Evolutionary conservation across 2,113 vertebrate species (phyloP).

Genomic region (Oryctolagus cuniculus): mOryCun1.1 NC_091433.1:28382001-28382500

Average conservation of each 20-base stretch:
- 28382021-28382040: neutral
- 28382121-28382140: neutral
- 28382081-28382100: neutral
- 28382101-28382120: neutral
- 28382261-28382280: constrained; percentile 42
- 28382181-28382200: neutral
- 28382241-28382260: neutral
- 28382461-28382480: constrained; percentile 24
- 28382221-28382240: constrained; percentile 19
- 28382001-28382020: neutral
- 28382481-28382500: constrained; percentile 8
- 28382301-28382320: constrained; percentile 49
- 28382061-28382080: neutral
- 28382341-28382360: constrained; percentile 29
- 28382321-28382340: constrained; percentile 57
- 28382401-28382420: neutral
- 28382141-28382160: neutral
- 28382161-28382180: neutral
- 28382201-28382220: constrained; percentile 44
- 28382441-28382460: constrained; percentile 46
- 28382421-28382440: neutral
- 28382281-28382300: constrained; percentile 21
- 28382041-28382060: neutral
- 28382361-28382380: constrained; percentile 54
- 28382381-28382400: constrained; percentile 38